These are phyloP conservation scores for Acyrthosiphon pisum DNA, from an alignment of 1,140 invertebrate genomes.

Conservation along the genomic window DNA sequence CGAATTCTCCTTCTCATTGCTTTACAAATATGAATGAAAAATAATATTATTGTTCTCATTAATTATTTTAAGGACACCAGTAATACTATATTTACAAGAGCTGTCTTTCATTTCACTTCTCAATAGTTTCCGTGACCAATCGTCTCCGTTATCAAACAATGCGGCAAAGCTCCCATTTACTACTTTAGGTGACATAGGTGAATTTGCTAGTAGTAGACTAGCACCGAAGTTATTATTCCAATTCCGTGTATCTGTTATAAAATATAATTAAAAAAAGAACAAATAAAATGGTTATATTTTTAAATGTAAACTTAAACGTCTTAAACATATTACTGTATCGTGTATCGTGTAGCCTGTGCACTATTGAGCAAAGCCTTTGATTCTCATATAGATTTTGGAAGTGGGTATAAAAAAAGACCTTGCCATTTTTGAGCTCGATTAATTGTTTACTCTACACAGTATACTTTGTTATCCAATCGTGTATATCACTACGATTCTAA, in stretches of 20 bases:
- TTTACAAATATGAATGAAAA: background rate
- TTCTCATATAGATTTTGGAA: background rate
- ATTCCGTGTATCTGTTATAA: slow-evolving; percentile 75
- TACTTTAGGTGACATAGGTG: slow-evolving; percentile 96
- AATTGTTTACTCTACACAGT: too few species aligned
- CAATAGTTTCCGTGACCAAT: slow-evolving; percentile 73
- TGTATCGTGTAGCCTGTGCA: too few species aligned
- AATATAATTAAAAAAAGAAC: background rate
- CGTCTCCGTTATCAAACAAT: slow-evolving; percentile 88
- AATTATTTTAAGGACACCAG: background rate
- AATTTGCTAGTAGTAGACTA: slow-evolving; percentile 89
- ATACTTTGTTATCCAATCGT: too few species aligned
- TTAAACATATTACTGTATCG: too few species aligned
- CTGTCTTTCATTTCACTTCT: slow-evolving; percentile 75
- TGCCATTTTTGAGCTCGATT: too few species aligned
- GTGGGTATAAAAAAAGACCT: background rate
- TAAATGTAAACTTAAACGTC: background rate
- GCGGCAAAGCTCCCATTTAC: slow-evolving; percentile 96
- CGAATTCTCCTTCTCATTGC: slow-evolving; percentile 71
- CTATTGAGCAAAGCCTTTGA: background rate
- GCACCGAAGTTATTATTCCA: slow-evolving; percentile 89
- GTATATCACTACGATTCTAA: too few species aligned
- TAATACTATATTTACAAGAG: slow-evolving; percentile 70
- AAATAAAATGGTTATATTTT: background rate
- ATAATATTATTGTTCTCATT: background rate